phyloP scores from a whole-genome alignment of 2,797 vertebrate species.

The Sebastes taczanowskii region DNA sequence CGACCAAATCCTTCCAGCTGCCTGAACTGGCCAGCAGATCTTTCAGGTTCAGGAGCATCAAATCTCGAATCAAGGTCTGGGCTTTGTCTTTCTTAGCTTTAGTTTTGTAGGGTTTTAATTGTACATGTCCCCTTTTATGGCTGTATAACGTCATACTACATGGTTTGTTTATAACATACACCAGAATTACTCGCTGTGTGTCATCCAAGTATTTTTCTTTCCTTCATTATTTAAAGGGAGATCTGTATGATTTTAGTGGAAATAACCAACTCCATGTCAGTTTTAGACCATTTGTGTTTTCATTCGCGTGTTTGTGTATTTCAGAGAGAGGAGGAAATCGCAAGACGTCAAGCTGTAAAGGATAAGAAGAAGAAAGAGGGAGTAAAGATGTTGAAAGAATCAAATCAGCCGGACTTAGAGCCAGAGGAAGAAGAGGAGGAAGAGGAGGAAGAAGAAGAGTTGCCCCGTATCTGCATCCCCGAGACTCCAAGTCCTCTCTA shows the following conservation, averaged over 20 bases:
- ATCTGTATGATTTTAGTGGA: background rate
- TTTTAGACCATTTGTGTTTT: background rate
- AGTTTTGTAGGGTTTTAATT: background rate
- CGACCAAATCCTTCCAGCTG: conserved; percentile 82
- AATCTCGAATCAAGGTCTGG: conserved; percentile 86
- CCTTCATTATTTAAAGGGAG: background rate
- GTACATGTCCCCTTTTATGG: background rate
- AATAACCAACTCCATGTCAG: background rate
- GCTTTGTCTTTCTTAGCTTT: background rate
- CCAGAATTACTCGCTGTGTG: background rate
- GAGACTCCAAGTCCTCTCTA: conserved; percentile 86
- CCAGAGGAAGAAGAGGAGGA: conserved; percentile 54
- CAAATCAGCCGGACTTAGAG: conserved; percentile 39
- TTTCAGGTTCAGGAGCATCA: conserved; percentile 93
- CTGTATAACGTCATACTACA: background rate
- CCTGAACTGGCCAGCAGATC: conserved; percentile 72
- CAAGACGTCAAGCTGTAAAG: conserved; percentile 73
- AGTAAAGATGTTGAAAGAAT: conserved; percentile 68
- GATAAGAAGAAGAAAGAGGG: conserved; percentile 76
- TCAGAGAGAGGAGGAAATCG: conserved; percentile 86
- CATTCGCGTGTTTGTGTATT: conserved; percentile 13
- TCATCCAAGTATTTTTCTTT: background rate
- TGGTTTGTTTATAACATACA: background rate
- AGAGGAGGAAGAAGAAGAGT: conserved; percentile 75
- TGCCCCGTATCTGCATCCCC: conserved; percentile 85